These are phyloP conservation scores for Coregonus sp. DNA, from an alignment of 2,797 vertebrate species.

Conservation along the genomic window DNA sequence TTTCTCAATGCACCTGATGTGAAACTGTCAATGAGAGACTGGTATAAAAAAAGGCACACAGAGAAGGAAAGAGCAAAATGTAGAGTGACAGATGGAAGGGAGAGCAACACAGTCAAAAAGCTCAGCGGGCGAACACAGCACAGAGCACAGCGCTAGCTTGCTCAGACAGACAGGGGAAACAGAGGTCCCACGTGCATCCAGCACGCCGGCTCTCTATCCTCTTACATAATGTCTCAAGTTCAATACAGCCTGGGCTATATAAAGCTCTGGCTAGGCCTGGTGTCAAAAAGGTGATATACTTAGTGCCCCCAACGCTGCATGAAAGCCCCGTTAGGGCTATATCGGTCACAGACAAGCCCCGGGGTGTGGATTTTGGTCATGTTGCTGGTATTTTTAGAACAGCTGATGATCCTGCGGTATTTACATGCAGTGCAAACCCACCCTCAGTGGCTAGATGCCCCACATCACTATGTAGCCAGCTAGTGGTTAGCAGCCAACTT, in stretches of 20 bases:
- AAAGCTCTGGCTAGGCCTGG: slow-evolving; percentile 69
- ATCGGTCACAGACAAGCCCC: slow-evolving; percentile 69
- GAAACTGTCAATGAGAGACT: neutral
- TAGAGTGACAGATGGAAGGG: slow-evolving; percentile 8
- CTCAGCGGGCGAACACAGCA: slow-evolving; percentile 30
- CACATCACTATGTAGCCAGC: slow-evolving; percentile 23
- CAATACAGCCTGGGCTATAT: slow-evolving; percentile 80
- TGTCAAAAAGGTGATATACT: slow-evolving; percentile 82
- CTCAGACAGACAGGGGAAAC: slow-evolving; percentile 42
- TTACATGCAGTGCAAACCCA: slow-evolving; percentile 44
- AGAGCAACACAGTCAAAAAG: slow-evolving; percentile 72
- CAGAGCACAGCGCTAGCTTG: slow-evolving; percentile 44
- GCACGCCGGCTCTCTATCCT: slow-evolving; percentile 64
- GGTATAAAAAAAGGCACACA: neutral
- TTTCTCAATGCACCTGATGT: too few species aligned
- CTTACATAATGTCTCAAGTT: slow-evolving; percentile 81
- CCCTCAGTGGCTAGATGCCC: slow-evolving; percentile 28
- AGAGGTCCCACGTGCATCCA: slow-evolving; percentile 60
- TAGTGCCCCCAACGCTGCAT: slow-evolving; percentile 68
- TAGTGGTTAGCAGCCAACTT: slow-evolving; percentile 28
- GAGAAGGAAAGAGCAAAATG: neutral
- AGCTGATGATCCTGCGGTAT: slow-evolving; percentile 60
- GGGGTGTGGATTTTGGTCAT: slow-evolving; percentile 71
- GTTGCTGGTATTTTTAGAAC: slow-evolving; percentile 74
- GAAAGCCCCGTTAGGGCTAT: slow-evolving; percentile 75